Evolutionary conservation across 2,888 invertebrate genomes (phyloP).

Genomic region (Nephrotoma guestfalica): DNA sequence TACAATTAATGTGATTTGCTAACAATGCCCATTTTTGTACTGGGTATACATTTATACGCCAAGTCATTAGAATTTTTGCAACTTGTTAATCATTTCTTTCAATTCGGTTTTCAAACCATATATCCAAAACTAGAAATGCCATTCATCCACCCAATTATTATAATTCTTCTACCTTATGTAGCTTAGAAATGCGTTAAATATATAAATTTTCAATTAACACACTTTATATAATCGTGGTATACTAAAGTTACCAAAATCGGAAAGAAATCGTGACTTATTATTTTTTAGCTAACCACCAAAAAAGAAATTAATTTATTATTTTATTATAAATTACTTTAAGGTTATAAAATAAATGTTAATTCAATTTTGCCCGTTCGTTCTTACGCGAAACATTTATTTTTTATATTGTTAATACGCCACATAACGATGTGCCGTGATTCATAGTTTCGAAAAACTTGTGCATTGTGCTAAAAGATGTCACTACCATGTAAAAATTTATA

Average conservation of each 20-base stretch:
- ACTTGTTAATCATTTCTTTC: neutral
- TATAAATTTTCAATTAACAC: neutral
- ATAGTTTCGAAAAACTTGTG: neutral
- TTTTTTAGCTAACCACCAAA: neutral
- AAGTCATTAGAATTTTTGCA: neutral
- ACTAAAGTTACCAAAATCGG: neutral
- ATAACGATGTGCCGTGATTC: neutral
- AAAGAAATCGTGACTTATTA: neutral
- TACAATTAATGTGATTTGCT: neutral
- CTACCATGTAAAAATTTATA: neutral
- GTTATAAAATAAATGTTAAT: neutral
- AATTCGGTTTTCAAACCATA: neutral
- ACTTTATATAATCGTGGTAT: neutral
- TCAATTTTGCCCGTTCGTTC: neutral
- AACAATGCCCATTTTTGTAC: neutral
- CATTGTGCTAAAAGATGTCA: neutral
- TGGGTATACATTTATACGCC: neutral
- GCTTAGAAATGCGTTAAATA: neutral
- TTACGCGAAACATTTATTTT: neutral
- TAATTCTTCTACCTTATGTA: neutral
- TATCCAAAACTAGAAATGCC: neutral
- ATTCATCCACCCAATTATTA: neutral
- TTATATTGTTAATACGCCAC: neutral
- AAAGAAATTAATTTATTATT: neutral
- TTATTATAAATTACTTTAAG: neutral